Evolutionary conservation across 2,113 vertebrate species (phyloP).

Genomic region (Taurulus bubalis): DNA sequence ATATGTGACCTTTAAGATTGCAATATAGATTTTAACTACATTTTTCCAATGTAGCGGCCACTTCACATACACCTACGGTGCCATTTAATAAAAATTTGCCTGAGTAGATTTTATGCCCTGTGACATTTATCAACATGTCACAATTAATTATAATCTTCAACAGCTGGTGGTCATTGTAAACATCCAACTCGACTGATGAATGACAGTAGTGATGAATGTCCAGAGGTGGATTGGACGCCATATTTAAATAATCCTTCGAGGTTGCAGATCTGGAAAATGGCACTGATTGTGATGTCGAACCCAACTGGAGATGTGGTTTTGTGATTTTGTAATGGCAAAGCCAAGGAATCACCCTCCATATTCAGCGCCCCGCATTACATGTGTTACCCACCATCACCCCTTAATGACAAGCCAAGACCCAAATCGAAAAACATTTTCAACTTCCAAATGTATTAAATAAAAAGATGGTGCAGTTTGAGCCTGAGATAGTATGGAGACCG

Average conservation of each 20-base stretch:
- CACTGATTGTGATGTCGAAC: neutral
- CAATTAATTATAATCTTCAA: neutral
- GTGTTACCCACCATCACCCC: too few species aligned
- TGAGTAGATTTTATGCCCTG: slow-evolving; percentile 4
- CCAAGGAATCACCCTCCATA: slow-evolving; percentile 6
- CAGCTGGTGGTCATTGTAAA: neutral
- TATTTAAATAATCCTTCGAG: neutral
- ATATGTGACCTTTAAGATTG: too few species aligned
- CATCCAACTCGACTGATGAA: neutral
- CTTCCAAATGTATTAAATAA: too few species aligned
- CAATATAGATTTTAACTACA: too few species aligned
- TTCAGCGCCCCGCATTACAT: neutral
- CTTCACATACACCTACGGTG: neutral
- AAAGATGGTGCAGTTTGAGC: too few species aligned
- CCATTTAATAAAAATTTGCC: neutral
- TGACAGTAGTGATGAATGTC: slow-evolving; percentile 26
- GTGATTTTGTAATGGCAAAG: slow-evolving; percentile 6
- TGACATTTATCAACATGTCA: slow-evolving; percentile 21
- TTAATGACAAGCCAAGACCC: too few species aligned
- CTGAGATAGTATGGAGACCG: too few species aligned
- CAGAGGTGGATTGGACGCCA: neutral
- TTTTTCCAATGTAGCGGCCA: too few species aligned
- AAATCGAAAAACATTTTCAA: too few species aligned
- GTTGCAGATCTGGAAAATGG: slow-evolving; percentile 15
- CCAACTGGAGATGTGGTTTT: neutral